These are phyloP conservation scores for Alviniconcha strummeri DNA, from an alignment of 2,888 invertebrate genomes.

Conservation along the genomic window DNA sequence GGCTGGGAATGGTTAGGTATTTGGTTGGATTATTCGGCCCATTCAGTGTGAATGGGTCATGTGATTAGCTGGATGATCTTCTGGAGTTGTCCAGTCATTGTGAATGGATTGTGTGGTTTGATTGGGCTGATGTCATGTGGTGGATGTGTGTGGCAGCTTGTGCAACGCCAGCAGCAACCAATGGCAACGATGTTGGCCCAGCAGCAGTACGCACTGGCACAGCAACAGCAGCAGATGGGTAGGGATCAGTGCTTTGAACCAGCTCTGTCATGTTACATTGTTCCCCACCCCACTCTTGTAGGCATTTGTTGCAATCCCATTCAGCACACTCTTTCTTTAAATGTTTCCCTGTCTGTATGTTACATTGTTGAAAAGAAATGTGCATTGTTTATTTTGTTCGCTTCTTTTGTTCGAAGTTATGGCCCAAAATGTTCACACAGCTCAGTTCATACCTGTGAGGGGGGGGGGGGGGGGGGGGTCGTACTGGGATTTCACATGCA, in stretches of 20 bases:
- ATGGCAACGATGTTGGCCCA: constrained; percentile 72
- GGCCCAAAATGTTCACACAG: too few relatives aligned
- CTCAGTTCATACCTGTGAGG: too few relatives aligned
- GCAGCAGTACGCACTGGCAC: constrained; percentile 77
- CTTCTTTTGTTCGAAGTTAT: neutral
- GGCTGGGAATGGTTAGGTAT: too few relatives aligned
- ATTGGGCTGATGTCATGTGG: neutral
- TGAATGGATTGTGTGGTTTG: neutral
- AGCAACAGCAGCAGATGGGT: constrained; percentile 82
- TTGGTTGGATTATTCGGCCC: too few relatives aligned
- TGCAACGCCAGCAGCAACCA: constrained; percentile 69
- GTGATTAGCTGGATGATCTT: too few relatives aligned
- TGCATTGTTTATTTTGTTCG: neutral
- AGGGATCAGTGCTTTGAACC: constrained; percentile 7
- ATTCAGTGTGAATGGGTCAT: too few relatives aligned
- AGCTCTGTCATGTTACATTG: neutral
- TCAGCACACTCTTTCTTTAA: too few relatives aligned
- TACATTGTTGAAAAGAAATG: too few relatives aligned
- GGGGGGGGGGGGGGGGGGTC: too few relatives aligned
- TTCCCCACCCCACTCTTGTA: neutral
- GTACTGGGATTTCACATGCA: too few relatives aligned
- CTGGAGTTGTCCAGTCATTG: neutral
- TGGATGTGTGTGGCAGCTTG: constrained; percentile 49
- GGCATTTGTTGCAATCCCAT: neutral
- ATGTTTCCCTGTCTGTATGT: too few relatives aligned